These are phyloP conservation scores for Ferdinandea cuprea DNA, from an alignment of 2,888 invertebrate species.

Conservation along the genomic window DNA sequence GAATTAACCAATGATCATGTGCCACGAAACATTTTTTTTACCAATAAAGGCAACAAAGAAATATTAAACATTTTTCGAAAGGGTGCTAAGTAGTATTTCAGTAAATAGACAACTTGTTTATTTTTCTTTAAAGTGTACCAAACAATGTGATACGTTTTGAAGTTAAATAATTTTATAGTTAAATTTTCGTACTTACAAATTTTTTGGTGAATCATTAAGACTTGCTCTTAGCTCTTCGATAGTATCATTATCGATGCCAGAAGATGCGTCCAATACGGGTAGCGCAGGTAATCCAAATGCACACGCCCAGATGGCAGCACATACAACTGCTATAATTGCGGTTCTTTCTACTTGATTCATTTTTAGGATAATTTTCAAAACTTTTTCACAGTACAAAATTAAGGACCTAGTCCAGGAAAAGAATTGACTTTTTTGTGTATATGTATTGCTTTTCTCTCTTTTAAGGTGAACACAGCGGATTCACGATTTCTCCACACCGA, in stretches of 20 bases:
- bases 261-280: constrained; percentile 78
- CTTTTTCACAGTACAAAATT: constrained; percentile 4
- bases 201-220: constrained; percentile 80
- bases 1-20: no score
- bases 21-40: not conserved
- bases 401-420: not conserved
- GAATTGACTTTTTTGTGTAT: not conserved
- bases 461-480: constrained; percentile 29
- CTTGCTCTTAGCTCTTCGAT: constrained; percentile 78
- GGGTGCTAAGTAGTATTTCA: constrained; percentile 2
- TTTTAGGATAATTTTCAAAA: constrained; percentile 18
- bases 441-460: constrained; percentile 4
- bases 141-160: no score
- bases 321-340: constrained; percentile 75
- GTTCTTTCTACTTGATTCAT: constrained; percentile 69
- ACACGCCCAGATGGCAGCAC: constrained; percentile 77
- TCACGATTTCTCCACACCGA: constrained; percentile 27
- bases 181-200: constrained; percentile 79
- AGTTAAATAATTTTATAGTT: no score
- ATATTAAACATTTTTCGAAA: no score
- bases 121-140: no score
- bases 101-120: not conserved
- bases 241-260: constrained; percentile 79
- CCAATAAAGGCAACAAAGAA: not conserved
- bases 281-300: constrained; percentile 79